These are phyloP conservation scores for Aspidoscelis tigris DNA, from an alignment of 2,113 vertebrate genomes.

Conservation along the genomic window DNA sequence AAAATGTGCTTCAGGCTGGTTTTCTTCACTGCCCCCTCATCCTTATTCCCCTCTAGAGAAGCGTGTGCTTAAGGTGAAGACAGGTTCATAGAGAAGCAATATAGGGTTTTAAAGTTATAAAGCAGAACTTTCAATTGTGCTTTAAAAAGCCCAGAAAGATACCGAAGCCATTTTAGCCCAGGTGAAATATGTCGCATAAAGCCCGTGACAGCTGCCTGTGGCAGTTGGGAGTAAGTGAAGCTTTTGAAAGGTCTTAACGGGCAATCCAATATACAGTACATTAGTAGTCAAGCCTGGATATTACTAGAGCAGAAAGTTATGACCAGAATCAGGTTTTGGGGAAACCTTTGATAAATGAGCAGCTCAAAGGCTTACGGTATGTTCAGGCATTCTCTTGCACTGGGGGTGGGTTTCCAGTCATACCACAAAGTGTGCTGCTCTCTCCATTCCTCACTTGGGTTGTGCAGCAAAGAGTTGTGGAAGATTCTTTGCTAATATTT, in stretches of 20 bases:
- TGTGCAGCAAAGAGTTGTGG: no score
- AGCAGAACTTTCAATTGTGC: neutral
- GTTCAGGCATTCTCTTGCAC: no score
- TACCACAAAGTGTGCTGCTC: no score
- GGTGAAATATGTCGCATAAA: neutral
- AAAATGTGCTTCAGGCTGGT: no score
- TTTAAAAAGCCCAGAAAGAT: neutral
- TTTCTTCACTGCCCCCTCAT: neutral
- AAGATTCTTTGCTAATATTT: no score
- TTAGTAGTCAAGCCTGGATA: neutral
- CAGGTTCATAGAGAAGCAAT: neutral
- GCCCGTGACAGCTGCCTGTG: neutral
- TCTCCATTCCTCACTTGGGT: no score
- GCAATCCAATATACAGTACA: neutral
- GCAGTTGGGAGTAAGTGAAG: no score
- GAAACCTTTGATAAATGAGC: neutral
- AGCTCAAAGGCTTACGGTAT: no score
- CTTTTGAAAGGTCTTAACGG: neutral
- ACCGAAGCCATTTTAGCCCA: neutral
- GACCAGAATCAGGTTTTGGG: neutral
- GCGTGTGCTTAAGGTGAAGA: neutral
- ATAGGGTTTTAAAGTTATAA: neutral
- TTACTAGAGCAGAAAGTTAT: neutral
- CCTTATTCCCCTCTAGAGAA: neutral
- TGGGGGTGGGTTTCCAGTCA: no score